Evolutionary conservation across 2,113 vertebrate species (phyloP).

Genomic region (Romanogobio albipinnatus): DNA sequence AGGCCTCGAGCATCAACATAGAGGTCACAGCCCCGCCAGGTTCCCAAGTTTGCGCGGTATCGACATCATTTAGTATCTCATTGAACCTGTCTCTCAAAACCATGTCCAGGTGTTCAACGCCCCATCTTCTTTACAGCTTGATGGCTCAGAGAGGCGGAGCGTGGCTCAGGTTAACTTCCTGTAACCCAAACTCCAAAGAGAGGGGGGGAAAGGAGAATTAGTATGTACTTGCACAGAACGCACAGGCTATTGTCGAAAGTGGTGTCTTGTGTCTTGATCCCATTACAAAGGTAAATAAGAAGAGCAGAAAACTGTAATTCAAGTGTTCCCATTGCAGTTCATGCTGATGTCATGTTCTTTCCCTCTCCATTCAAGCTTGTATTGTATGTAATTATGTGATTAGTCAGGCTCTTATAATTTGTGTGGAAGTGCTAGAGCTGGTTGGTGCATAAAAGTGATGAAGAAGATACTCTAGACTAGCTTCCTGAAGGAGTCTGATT

Average conservation of each 20-base stretch:
- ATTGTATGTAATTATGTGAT: slow-evolving; percentile 60
- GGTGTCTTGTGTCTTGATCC: slow-evolving; percentile 64
- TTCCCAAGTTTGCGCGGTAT: slow-evolving; percentile 51
- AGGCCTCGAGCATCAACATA: slow-evolving; percentile 19
- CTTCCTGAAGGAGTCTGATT: background rate
- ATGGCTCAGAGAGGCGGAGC: slow-evolving; percentile 45
- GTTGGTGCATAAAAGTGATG: slow-evolving; percentile 43
- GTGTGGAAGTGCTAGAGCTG: slow-evolving; percentile 39
- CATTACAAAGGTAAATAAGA: slow-evolving; percentile 69
- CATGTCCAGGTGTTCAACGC: slow-evolving; percentile 55
- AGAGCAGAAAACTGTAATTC: slow-evolving; percentile 62
- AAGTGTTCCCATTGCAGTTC: slow-evolving; percentile 45
- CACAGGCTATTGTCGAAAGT: slow-evolving; percentile 65
- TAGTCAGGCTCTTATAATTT: slow-evolving; percentile 56
- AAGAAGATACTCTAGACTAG: slow-evolving; percentile 4
- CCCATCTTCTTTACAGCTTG: slow-evolving; percentile 52
- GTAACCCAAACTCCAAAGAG: slow-evolving; percentile 72
- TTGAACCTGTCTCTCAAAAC: slow-evolving; percentile 47
- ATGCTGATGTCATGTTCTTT: slow-evolving; percentile 53
- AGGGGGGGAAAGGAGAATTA: slow-evolving; percentile 65
- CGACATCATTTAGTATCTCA: slow-evolving; percentile 34
- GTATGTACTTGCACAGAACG: slow-evolving; percentile 70
- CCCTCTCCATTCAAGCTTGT: slow-evolving; percentile 52
- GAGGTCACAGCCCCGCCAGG: slow-evolving; percentile 26
- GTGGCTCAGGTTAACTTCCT: slow-evolving; percentile 71